Conservation (phyloP, 2,888 invertebrate species). For the Acheta domesticus region DNA sequence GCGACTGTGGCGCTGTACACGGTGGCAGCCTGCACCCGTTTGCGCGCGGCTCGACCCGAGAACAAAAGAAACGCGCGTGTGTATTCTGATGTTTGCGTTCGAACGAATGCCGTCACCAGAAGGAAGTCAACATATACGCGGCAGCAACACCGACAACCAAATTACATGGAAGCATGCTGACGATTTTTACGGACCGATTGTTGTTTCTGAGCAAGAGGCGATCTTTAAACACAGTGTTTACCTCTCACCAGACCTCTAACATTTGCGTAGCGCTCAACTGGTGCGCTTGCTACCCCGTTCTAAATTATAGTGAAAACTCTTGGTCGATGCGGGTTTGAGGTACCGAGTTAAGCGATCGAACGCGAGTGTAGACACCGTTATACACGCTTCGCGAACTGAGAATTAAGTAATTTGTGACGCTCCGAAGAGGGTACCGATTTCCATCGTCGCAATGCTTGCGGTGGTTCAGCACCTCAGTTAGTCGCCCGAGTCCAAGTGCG, state of each 20-base stretch:
- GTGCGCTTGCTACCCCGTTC: not conserved
- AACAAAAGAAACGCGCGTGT: too few relatives aligned
- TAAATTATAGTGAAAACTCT: not conserved
- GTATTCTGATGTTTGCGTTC: not conserved
- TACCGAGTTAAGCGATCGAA: not conserved
- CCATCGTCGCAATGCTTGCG: not conserved
- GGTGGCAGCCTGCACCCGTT: too few relatives aligned
- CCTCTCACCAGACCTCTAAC: not conserved
- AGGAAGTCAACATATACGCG: not conserved
- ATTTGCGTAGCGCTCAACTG: not conserved
- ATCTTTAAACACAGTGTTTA: slow-evolving; percentile 2
- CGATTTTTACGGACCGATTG: not conserved
- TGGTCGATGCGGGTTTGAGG: not conserved
- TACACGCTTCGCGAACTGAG: not conserved
- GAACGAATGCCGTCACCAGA: not conserved
- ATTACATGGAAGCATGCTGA: not conserved
- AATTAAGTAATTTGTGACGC: not conserved
- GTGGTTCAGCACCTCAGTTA: too few relatives aligned
- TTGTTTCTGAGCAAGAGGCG: not conserved
- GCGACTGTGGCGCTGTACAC: too few relatives aligned
- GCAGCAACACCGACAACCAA: not conserved
- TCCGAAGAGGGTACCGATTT: not conserved
- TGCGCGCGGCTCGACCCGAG: too few relatives aligned
- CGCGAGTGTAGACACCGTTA: not conserved
- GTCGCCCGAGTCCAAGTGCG: too few relatives aligned